Evolutionary conservation across 2,797 vertebrate species (phyloP).

Genomic region (Ctenopoma multispine): DNA sequence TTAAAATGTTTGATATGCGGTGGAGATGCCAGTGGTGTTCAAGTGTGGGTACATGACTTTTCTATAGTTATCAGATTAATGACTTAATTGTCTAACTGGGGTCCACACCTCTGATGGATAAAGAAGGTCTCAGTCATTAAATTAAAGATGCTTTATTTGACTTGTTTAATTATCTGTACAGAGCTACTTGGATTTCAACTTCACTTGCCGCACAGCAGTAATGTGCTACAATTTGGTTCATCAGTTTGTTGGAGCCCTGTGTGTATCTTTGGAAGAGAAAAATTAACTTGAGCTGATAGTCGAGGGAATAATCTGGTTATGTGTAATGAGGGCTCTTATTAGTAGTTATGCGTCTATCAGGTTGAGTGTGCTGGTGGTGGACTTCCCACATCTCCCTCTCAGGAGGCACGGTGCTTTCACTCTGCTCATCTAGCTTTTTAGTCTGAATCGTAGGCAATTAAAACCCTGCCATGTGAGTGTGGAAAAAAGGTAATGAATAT

Average conservation of each 20-base stretch:
- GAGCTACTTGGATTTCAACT: slow-evolving; percentile 8
- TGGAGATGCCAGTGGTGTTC: not conserved
- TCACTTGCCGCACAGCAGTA: slow-evolving; percentile 7
- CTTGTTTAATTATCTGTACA: slow-evolving; percentile 31
- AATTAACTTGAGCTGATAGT: slow-evolving; percentile 52
- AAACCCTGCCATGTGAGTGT: slow-evolving; percentile 69
- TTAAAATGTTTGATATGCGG: slow-evolving; percentile 4
- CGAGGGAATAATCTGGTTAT: slow-evolving; percentile 76
- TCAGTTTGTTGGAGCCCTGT: slow-evolving; percentile 38
- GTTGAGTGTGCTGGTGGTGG: slow-evolving; percentile 67
- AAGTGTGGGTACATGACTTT: not conserved
- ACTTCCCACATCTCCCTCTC: slow-evolving; percentile 72
- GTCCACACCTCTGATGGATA: not conserved
- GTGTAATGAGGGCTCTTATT: slow-evolving; percentile 76
- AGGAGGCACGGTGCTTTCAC: slow-evolving; percentile 61
- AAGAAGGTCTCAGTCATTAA: slow-evolving; percentile 26
- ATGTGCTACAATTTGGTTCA: slow-evolving; percentile 13
- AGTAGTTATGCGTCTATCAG: slow-evolving; percentile 69
- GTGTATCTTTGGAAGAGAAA: slow-evolving; percentile 44
- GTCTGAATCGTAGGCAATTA: slow-evolving; percentile 79
- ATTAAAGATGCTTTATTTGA: slow-evolving; percentile 47
- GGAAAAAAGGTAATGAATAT: slow-evolving; percentile 81
- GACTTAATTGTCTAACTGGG: not conserved
- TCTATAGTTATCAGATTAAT: not conserved
- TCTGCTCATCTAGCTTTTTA: slow-evolving; percentile 68